phyloP scores from a whole-genome alignment of 2,113 vertebrate species.

The Galbula dea region DNA sequence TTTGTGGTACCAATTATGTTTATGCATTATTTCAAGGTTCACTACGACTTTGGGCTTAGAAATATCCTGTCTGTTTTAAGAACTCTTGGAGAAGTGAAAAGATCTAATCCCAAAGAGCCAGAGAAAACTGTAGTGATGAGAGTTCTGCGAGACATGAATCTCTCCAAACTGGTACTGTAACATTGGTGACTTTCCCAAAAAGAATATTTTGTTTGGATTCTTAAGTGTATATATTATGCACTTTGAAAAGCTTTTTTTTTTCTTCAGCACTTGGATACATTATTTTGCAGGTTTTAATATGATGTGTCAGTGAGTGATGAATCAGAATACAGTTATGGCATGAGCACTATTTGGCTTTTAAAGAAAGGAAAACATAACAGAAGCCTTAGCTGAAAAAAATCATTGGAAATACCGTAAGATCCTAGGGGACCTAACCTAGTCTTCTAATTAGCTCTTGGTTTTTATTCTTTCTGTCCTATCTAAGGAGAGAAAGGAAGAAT shows the following conservation, averaged over 20 bases:
- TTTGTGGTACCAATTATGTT: neutral
- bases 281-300: neutral
- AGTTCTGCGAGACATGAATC: slow-evolving; percentile 80
- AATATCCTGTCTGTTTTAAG: slow-evolving; percentile 80
- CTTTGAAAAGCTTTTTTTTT: neutral
- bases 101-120: slow-evolving; percentile 74
- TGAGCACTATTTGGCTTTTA: neutral
- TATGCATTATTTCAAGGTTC: slow-evolving; percentile 67
- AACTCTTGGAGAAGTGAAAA: slow-evolving; percentile 76
- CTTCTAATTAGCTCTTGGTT: neutral
- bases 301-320: neutral
- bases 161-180: slow-evolving; percentile 76
- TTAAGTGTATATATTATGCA: neutral
- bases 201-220: neutral
- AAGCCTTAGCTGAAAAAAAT: neutral
- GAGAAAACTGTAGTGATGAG: slow-evolving; percentile 79
- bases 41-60: slow-evolving; percentile 79
- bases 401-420: neutral
- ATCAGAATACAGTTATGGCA: neutral
- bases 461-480: neutral
- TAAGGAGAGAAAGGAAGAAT: neutral
- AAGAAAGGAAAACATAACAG: neutral
- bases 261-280: neutral
- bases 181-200: neutral
- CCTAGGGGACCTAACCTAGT: neutral